Percentiles rank a stretch among this genome's conserved stretches.
Conservation (phyloP, 37 sponge, comb jelly and placozoan genomes). For the Halisarca cf. caerulea region DNA sequence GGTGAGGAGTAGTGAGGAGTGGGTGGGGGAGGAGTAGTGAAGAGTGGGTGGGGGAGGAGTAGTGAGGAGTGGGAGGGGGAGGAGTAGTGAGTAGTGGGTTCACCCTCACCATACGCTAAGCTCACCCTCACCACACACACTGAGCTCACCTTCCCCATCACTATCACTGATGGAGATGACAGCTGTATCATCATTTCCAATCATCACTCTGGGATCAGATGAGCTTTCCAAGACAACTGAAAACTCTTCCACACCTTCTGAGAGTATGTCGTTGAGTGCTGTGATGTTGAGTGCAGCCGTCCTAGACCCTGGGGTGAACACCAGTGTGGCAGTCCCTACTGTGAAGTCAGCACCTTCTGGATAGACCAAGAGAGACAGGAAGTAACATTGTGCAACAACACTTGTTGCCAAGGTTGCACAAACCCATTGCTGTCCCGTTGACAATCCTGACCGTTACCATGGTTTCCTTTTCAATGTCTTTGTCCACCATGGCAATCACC, state of each 20-base stretch:
- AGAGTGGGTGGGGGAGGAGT: no score
- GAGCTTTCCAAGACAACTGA: neutral
- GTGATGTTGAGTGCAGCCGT: neutral
- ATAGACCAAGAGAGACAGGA: no score
- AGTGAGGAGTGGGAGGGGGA: no score
- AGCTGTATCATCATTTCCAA: constrained; percentile 14
- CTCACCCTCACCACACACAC: no score
- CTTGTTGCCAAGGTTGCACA: no score
- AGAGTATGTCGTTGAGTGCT: neutral
- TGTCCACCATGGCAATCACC: neutral
- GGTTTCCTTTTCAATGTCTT: neutral
- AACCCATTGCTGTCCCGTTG: no score
- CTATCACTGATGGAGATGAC: neutral
- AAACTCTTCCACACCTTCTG: neutral
- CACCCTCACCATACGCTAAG: no score
- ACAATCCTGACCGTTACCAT: neutral
- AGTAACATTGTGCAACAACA: no score
- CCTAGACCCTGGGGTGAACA: neutral
- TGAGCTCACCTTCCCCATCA: neutral
- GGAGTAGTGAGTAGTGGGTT: no score
- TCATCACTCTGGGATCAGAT: neutral
- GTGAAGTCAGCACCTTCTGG: no score
- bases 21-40: no score
- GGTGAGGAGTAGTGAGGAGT: no score
- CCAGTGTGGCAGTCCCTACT: neutral